phyloP scores from a whole-genome alignment of 2,113 vertebrate genomes.

The Myotis brandtii region DNA sequence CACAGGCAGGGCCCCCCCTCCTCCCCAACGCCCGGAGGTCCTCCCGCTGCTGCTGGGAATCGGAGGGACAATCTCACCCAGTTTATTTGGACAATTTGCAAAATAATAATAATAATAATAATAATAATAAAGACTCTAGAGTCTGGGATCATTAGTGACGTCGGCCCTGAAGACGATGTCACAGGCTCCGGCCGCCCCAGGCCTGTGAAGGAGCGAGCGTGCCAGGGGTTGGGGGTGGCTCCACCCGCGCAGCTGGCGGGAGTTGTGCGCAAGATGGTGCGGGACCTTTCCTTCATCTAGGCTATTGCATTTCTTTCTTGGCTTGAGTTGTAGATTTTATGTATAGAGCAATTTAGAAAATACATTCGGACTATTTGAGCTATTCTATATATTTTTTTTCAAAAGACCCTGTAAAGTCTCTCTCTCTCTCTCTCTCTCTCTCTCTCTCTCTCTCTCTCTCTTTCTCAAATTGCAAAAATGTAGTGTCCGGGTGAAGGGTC shows the following conservation, averaged over 20 bases:
- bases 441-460: not conserved
- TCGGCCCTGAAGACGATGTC: not conserved
- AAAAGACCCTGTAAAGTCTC: not conserved
- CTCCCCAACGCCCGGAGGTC: not conserved
- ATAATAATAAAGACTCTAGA: not conserved
- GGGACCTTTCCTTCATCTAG: not conserved
- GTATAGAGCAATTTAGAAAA: not conserved
- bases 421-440: not conserved
- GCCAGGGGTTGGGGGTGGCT: not conserved
- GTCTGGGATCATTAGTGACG: not conserved
- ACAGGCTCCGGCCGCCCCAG: not conserved
- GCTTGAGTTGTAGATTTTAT: not conserved
- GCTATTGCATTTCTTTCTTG: not conserved
- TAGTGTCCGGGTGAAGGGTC: not conserved
- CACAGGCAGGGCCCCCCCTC: not conserved
- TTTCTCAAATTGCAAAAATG: not conserved
- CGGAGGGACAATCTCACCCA: not conserved
- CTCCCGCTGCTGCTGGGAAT: not conserved
- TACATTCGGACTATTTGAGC: not conserved
- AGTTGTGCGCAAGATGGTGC: not conserved
- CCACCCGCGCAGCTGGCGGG: not conserved
- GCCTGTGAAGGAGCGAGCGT: rapidly evolving
- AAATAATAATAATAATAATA: not conserved
- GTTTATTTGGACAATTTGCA: not conserved
- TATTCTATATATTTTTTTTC: not conserved